Conservation (phyloP, 1,140 invertebrate species). For the Glomeris maerens region DNA sequence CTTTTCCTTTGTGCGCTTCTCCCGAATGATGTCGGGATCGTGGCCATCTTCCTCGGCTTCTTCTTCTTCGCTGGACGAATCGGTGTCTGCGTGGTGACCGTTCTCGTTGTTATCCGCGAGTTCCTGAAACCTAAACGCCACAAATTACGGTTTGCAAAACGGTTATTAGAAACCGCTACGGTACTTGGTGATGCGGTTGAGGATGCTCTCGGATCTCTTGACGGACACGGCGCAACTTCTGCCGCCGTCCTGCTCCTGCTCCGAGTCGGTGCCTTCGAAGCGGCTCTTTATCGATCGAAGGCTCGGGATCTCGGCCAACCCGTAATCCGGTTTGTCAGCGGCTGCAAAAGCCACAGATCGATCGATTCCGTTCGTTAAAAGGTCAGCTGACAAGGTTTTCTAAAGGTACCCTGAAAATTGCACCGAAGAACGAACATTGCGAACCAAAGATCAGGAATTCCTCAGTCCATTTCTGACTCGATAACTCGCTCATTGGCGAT, state of each 20-base stretch:
- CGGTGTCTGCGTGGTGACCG: slow-evolving; percentile 33
- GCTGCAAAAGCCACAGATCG: slow-evolving; percentile 40
- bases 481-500: no score
- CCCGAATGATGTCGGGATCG: slow-evolving; percentile 17
- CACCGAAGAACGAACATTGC: no score
- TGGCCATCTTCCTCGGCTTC: slow-evolving; percentile 17
- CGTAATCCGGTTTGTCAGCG: slow-evolving; percentile 74
- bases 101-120: slow-evolving; percentile 46
- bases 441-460: no score
- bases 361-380: no score
- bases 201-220: slow-evolving; percentile 56
- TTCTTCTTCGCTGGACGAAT: slow-evolving; percentile 14
- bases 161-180: neutral
- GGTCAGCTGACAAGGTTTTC: no score
- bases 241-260: slow-evolving; percentile 40
- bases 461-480: no score
- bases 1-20: slow-evolving; percentile 27
- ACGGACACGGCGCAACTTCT: slow-evolving; percentile 44
- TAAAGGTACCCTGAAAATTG: no score
- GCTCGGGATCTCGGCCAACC: slow-evolving; percentile 62
- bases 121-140: slow-evolving; percentile 50
- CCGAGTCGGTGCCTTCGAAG: slow-evolving; percentile 47
- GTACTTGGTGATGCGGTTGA: slow-evolving; percentile 63
- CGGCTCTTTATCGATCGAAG: slow-evolving; percentile 64
- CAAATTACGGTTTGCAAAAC: neutral